Evolutionary conservation across 1,140 invertebrate species (phyloP).

Genomic region (Chrysomallon squamiferum): DNA sequence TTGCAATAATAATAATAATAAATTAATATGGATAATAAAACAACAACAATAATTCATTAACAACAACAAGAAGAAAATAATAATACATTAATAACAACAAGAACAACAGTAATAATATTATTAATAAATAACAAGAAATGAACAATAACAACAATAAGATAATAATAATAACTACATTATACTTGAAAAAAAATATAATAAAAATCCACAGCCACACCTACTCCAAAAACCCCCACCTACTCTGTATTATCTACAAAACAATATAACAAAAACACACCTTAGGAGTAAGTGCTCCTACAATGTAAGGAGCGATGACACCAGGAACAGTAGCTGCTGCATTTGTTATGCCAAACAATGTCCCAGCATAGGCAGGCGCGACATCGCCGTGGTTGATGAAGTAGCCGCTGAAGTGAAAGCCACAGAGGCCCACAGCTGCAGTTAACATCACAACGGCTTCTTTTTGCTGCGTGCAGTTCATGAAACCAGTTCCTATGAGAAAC

Average conservation of each 20-base stretch:
- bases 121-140: background rate
- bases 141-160: background rate
- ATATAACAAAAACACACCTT: constrained; percentile 40
- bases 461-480: constrained; percentile 45
- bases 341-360: constrained; percentile 82
- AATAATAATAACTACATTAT: background rate
- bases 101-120: too few relatives aligned
- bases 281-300: constrained; percentile 78
- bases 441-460: constrained; percentile 43
- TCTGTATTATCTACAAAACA: background rate
- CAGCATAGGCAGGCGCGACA: constrained; percentile 80
- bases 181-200: background rate
- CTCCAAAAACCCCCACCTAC: too few relatives aligned
- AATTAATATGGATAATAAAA: too few relatives aligned
- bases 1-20: too few relatives aligned
- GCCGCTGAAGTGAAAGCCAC: constrained; percentile 67
- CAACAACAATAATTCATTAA: too few relatives aligned
- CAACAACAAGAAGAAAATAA: too few relatives aligned
- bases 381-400: constrained; percentile 86
- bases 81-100: too few relatives aligned
- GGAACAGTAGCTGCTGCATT: constrained; percentile 87
- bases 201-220: background rate
- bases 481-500: constrained; percentile 43
- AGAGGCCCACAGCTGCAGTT: constrained; percentile 45
- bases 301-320: constrained; percentile 81